Evolutionary conservation across 2,888 invertebrate species (phyloP), one percentile per base, ranked within the genome.

Genomic region (Drosophila meridionalis): DNA sequence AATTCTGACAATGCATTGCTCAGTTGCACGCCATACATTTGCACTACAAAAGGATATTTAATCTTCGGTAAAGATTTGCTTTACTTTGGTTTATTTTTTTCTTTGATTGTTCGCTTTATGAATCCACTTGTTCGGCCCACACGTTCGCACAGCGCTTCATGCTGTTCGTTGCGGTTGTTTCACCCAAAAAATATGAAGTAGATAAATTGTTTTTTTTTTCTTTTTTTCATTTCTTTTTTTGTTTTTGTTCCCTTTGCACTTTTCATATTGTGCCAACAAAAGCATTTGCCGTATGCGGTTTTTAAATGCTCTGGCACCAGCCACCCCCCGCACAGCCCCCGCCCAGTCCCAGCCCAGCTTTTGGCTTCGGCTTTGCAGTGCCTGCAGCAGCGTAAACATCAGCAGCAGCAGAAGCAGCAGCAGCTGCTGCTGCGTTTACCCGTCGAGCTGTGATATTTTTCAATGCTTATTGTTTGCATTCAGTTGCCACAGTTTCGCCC

Each of bases 391-490:
- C 62, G 50, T 20, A 64, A 50, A 53, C 26, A 48, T 32, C 68
- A 53, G 57, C 78, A 62, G 52, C 68, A 61, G 82, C 63, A 62
- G 52, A 66, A 61, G 82, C 63, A 6, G 28, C 47, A 12, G 47
- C 45, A 9, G 55, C 26, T 12, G 36, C 38, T 56, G 56, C 40
- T 63, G 71, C 63, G 73, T 34, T 80, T 74, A 73, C 83, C 89
- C 76, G 86, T 70, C 78, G 69, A 86, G 66, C 89, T 83, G 81
- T 90, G 87, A 83, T 90, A 86, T 78, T 80, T 68, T 58, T 43
- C 70, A 68, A 72, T 75, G 73, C 74, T 77, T 83, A 80, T 86
- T 86, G 90, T 90, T 88, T 76, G 81, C 86, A 83, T 80, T 74
- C 83, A 86, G 56, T 69, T 67, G 72, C 69, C 82, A 56, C 56